Percentiles rank a stretch among this genome's conserved stretches.
phyloP scores from a whole-genome alignment of 1,140 invertebrate genomes.

The Heliconius nattereri region DNA sequence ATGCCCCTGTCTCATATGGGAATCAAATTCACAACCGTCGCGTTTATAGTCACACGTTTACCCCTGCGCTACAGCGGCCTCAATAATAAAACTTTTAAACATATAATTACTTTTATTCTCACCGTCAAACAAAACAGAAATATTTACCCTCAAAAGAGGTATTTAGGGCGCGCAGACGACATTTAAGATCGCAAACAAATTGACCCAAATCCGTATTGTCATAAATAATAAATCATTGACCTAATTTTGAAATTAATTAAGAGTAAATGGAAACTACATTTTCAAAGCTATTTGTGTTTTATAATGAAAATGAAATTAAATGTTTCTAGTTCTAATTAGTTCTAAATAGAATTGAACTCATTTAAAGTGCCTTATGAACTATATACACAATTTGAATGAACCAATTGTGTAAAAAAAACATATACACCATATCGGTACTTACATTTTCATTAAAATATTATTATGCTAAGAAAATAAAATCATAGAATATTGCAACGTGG shows the following conservation, averaged over 20 bases:
- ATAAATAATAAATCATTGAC: constrained; percentile 45
- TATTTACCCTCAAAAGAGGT: constrained; percentile 21
- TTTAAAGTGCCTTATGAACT: background rate
- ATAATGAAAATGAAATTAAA: background rate
- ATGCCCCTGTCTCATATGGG: too few relatives aligned
- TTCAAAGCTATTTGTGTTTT: background rate
- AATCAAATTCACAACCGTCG: too few relatives aligned
- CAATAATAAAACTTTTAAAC: too few relatives aligned
- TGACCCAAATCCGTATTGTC: constrained; percentile 47
- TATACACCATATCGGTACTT: background rate
- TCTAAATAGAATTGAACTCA: too few relatives aligned
- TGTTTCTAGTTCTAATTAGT: background rate
- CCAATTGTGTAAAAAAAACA: background rate
- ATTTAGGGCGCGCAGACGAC: constrained; percentile 33
- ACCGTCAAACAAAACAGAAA: background rate
- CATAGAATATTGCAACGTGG: constrained; percentile 23
- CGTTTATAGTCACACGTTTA: too few relatives aligned
- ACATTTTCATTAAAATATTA: background rate
- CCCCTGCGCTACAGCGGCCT: too few relatives aligned
- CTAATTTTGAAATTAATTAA: constrained; percentile 29
- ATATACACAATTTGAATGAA: background rate
- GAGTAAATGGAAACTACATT: background rate
- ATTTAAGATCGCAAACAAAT: constrained; percentile 51
- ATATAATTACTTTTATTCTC: background rate
- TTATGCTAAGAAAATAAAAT: constrained; percentile 13